phyloP scores from a whole-genome alignment of 2,797 vertebrate species.

The Menidia menidia region DNA sequence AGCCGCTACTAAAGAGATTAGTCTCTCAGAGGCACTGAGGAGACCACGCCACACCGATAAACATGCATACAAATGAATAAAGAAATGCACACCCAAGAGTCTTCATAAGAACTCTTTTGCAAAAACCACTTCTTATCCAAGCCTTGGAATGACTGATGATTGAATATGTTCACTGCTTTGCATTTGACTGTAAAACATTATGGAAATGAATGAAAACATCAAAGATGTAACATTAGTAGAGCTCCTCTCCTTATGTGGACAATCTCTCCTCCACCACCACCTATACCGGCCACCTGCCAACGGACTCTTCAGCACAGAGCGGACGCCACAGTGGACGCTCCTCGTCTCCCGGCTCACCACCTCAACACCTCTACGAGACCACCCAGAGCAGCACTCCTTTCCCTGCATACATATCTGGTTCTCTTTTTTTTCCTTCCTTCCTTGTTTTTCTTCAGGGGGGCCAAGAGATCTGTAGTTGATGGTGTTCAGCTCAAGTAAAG shows the following conservation, averaged over 20 bases:
- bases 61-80: constrained; percentile 54
- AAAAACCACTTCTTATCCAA: constrained; percentile 79
- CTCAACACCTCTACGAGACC: constrained; percentile 43
- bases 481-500: constrained; percentile 73
- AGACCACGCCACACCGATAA: constrained; percentile 34
- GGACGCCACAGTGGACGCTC: constrained; percentile 25
- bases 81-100: constrained; percentile 75
- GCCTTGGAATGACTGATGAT: constrained; percentile 84
- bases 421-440: neutral
- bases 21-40: constrained; percentile 87
- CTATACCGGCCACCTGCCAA: constrained; percentile 51
- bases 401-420: constrained; percentile 16
- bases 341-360: constrained; percentile 37
- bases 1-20: constrained; percentile 94
- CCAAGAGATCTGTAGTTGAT: constrained; percentile 34
- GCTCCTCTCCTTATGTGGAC: constrained; percentile 68
- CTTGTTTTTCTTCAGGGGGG: constrained; percentile 1
- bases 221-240: constrained; percentile 64
- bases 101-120: constrained; percentile 86
- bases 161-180: constrained; percentile 83
- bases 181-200: constrained; percentile 80
- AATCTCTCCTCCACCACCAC: constrained; percentile 67
- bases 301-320: constrained; percentile 53
- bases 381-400: constrained; percentile 52
- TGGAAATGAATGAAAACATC: constrained; percentile 76